phyloP scores from a whole-genome alignment of 2,797 vertebrate species.

The Gymnodraco acuticeps region DNA sequence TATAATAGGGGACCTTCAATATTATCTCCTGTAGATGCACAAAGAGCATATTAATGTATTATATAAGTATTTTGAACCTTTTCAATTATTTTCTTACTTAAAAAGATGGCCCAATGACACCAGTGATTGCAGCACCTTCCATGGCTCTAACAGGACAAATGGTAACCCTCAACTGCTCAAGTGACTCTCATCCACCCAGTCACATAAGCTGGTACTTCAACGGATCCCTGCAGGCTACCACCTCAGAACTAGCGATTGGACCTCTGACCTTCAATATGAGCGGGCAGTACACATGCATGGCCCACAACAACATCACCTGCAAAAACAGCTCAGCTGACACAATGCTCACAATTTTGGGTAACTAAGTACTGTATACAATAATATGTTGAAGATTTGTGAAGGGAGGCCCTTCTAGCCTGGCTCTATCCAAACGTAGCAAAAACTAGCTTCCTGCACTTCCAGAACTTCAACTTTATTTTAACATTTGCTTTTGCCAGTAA shows the following conservation, averaged over 20 bases:
- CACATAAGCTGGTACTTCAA: constrained; percentile 58
- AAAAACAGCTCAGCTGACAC: constrained; percentile 33
- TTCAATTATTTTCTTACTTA: constrained; percentile 8
- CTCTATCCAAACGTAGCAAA: not conserved
- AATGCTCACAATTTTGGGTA: constrained; percentile 55
- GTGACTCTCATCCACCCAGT: constrained; percentile 56
- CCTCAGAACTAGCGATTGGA: constrained; percentile 15
- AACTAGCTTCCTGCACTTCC: too few species aligned
- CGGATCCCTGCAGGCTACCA: constrained; percentile 12
- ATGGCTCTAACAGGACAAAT: constrained; percentile 25
- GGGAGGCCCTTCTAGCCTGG: too few species aligned
- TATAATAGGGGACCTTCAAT: not conserved
- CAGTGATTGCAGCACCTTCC: constrained; percentile 29
- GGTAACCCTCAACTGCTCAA: constrained; percentile 45
- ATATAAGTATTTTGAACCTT: not conserved
- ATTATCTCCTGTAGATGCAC: not conserved
- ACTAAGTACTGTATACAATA: not conserved
- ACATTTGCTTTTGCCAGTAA: too few species aligned
- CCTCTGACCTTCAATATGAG: constrained; percentile 31
- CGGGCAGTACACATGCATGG: constrained; percentile 52
- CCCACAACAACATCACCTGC: constrained; percentile 56
- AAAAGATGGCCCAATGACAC: constrained; percentile 54
- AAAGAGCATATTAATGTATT: not conserved
- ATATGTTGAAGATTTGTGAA: too few species aligned
- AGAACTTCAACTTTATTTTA: too few species aligned